Conservation (phyloP, 2,113 vertebrate genomes). For the Plectropomus leopardus region DNA sequence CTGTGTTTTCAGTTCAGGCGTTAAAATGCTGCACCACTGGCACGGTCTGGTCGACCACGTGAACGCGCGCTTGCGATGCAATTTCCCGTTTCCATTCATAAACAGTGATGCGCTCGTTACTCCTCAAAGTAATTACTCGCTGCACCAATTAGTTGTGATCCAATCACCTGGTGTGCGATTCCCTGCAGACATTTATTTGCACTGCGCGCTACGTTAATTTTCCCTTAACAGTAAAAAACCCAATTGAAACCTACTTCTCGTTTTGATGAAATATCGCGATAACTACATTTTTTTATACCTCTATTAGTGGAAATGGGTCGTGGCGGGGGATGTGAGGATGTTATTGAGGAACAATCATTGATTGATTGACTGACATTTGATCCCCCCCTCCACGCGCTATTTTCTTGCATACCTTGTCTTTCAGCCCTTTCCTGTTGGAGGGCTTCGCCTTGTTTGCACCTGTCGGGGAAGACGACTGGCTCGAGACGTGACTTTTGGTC, state of each 20-base stretch:
- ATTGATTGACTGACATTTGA: slow-evolving; percentile 2
- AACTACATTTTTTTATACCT: slow-evolving; percentile 15
- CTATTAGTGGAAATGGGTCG: too few relatives aligned
- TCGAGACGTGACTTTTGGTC: slow-evolving; percentile 74
- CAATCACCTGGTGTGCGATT: neutral
- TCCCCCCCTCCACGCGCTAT: neutral
- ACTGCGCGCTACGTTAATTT: neutral
- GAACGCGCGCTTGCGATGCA: slow-evolving; percentile 60
- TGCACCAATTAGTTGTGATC: slow-evolving; percentile 38
- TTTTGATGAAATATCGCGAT: slow-evolving; percentile 48
- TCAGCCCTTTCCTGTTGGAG: slow-evolving; percentile 88
- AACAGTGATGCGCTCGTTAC: slow-evolving; percentile 30
- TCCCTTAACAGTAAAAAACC: neutral
- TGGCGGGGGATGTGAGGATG: neutral
- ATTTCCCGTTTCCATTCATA: slow-evolving; percentile 46
- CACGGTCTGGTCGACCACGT: slow-evolving; percentile 52
- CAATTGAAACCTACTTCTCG: neutral
- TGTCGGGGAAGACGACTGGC: slow-evolving; percentile 74
- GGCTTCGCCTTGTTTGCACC: slow-evolving; percentile 84
- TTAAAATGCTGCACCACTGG: slow-evolving; percentile 75
- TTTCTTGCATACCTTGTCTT: slow-evolving; percentile 88
- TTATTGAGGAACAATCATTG: neutral
- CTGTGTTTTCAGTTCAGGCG: slow-evolving; percentile 48
- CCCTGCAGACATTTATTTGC: slow-evolving; percentile 6
- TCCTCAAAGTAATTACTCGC: slow-evolving; percentile 24